Evolutionary conservation across 1,140 invertebrate genomes (phyloP).

Genomic region (Drosophila bocki): DNA sequence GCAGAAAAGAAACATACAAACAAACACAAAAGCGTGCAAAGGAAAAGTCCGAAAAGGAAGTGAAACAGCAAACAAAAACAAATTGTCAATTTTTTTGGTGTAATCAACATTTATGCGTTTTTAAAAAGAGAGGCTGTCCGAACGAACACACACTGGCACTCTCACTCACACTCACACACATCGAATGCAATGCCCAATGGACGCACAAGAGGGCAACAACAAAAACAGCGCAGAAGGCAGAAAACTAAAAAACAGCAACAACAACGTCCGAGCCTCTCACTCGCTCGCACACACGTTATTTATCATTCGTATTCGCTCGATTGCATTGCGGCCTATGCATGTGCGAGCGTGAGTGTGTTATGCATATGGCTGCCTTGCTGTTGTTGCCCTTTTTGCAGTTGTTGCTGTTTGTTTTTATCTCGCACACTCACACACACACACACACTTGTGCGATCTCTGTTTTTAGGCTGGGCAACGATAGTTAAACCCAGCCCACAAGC

Average conservation of each 20-base stretch:
- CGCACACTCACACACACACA: slow-evolving; percentile 22
- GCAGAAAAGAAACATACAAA: slow-evolving; percentile 1
- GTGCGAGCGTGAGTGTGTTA: slow-evolving; percentile 19
- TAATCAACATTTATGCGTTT: slow-evolving; percentile 80
- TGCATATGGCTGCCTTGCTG: slow-evolving; percentile 19
- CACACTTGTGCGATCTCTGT: slow-evolving; percentile 59
- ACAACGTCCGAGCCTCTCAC: slow-evolving; percentile 22
- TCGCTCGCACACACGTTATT: slow-evolving; percentile 41
- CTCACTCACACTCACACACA: slow-evolving; percentile 6
- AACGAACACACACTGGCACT: slow-evolving; percentile 19
- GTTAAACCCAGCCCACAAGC: slow-evolving; percentile 68
- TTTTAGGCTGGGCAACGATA: slow-evolving; percentile 76
- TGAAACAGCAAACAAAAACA: slow-evolving; percentile 42
- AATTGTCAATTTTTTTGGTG: slow-evolving; percentile 71
- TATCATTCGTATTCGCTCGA: slow-evolving; percentile 47
- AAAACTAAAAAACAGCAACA: slow-evolving; percentile 43
- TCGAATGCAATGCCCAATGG: slow-evolving; percentile 67
- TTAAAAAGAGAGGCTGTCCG: slow-evolving; percentile 61
- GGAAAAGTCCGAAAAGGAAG: slow-evolving; percentile 11
- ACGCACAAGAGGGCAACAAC: slow-evolving; percentile 48
- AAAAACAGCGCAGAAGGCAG: slow-evolving; percentile 35
- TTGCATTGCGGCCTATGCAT: slow-evolving; percentile 44
- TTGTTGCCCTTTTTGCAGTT: slow-evolving; percentile 22
- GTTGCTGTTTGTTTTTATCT: slow-evolving; percentile 23
- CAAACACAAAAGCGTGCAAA: neutral